These are phyloP conservation scores for Scaptomyza reducta DNA, from an alignment of 2,888 invertebrate genomes.

Conservation along the genomic window DNA sequence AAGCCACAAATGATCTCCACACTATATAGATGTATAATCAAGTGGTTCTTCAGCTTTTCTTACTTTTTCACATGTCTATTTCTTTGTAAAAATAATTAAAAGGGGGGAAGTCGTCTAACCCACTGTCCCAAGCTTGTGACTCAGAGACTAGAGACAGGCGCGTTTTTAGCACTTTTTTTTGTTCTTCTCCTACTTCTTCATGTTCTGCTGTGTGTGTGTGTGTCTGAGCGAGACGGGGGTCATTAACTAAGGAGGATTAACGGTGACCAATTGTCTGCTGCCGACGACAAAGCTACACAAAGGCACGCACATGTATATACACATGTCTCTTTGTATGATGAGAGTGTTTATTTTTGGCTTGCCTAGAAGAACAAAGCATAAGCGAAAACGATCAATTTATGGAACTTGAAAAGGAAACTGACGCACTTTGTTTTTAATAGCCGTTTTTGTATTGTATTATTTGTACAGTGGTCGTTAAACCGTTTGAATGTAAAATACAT, in stretches of 20 bases:
- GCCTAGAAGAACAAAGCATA: conserved; percentile 41
- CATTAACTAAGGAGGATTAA: conserved; percentile 77
- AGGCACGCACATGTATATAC: neutral
- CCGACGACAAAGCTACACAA: conserved; percentile 50
- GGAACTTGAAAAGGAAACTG: conserved; percentile 7
- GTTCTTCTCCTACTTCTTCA: neutral
- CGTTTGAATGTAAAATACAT: neutral
- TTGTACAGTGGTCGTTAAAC: neutral
- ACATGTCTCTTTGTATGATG: conserved; percentile 7
- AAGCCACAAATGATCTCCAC: conserved; percentile 38
- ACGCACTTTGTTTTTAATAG: conserved; percentile 1
- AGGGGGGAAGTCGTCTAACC: conserved; percentile 29
- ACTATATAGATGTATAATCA: conserved; percentile 6
- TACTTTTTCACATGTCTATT: neutral
- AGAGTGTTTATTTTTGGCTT: conserved; percentile 58
- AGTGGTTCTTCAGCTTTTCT: conserved; percentile 42
- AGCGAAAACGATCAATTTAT: conserved; percentile 2
- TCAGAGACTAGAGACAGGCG: conserved; percentile 44
- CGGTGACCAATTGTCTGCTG: conserved; percentile 72
- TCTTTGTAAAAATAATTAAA: neutral
- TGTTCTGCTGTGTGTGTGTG: conserved; percentile 42
- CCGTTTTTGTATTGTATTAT: neutral
- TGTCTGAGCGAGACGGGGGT: conserved; percentile 73
- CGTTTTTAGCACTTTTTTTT: conserved; percentile 64
- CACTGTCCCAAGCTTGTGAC: conserved; percentile 53